Evolutionary conservation across 2,888 invertebrate species (phyloP).

Genomic region (Disparrhopalites patrizii): DNA sequence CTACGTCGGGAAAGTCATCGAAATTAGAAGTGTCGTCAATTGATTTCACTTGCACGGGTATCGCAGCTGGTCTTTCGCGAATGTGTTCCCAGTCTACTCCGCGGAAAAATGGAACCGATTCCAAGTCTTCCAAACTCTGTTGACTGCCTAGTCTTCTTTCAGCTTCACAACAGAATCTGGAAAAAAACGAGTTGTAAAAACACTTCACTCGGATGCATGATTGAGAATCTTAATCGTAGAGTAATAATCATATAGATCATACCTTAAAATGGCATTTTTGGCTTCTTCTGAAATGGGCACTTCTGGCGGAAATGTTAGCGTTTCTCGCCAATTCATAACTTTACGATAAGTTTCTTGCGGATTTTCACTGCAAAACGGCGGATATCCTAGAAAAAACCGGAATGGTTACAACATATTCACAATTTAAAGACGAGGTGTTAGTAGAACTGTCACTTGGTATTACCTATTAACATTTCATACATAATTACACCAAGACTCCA

Average conservation of each 20-base stretch:
- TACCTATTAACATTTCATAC: constrained; percentile 99
- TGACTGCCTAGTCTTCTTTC: constrained; percentile 87
- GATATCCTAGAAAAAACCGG: too few species aligned
- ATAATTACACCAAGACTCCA: constrained; percentile 99
- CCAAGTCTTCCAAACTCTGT: constrained; percentile 89
- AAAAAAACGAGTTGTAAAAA: constrained; percentile 1
- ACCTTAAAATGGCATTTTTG: constrained; percentile 77
- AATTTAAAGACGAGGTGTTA: background rate
- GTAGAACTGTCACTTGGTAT: constrained; percentile 42
- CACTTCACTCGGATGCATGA: background rate
- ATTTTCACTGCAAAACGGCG: constrained; percentile 98
- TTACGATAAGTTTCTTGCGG: constrained; percentile 94
- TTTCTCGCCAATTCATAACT: constrained; percentile 99
- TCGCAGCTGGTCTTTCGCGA: constrained; percentile 95
- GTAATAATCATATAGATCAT: constrained; percentile 28
- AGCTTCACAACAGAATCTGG: constrained; percentile 92
- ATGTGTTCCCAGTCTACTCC: constrained; percentile 99
- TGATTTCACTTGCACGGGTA: constrained; percentile 94
- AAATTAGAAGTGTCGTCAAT: constrained; percentile 99
- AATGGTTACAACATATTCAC: too few species aligned
- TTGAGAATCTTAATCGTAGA: background rate
- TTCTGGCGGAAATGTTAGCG: constrained; percentile 96
- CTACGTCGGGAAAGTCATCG: constrained; percentile 99
- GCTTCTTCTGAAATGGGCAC: constrained; percentile 99
- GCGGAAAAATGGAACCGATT: constrained; percentile 85